phyloP scores from a whole-genome alignment of 1,140 invertebrate genomes.

The Doryteuthis pealeii region DNA sequence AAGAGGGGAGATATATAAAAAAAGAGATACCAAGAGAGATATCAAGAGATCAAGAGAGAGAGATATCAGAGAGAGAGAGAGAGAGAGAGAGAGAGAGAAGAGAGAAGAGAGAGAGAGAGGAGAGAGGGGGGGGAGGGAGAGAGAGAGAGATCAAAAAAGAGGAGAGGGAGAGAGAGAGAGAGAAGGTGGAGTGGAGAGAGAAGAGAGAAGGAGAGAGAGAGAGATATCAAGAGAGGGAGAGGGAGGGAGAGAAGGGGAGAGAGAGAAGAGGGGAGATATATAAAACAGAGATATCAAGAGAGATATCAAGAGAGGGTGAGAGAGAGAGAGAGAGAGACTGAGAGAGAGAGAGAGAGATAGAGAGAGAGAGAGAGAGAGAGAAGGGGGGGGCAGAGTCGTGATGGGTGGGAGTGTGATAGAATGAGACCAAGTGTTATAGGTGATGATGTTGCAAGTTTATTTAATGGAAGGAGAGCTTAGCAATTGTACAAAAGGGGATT shows the following conservation, averaged over 20 bases:
- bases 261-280: too few relatives aligned
- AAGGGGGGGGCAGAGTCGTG: too few relatives aligned
- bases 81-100: background rate
- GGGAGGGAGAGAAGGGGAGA: background rate
- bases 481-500: too few relatives aligned
- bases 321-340: too few relatives aligned
- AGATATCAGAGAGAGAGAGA: constrained; percentile 17
- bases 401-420: too few relatives aligned
- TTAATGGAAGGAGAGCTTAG: too few relatives aligned
- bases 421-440: too few relatives aligned
- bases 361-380: too few relatives aligned
- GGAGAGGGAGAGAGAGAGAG: background rate
- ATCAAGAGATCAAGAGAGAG: constrained; percentile 20
- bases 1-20: background rate
- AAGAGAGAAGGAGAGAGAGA: background rate
- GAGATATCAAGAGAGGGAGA: background rate
- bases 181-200: background rate
- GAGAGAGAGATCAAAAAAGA: background rate
- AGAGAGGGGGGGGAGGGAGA: background rate
- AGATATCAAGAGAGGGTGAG: too few relatives aligned
- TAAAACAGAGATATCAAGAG: too few relatives aligned
- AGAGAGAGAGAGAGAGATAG: too few relatives aligned
- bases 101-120: background rate
- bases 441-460: too few relatives aligned
- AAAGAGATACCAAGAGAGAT: constrained; percentile 13